These are phyloP conservation scores for Myiothlypis chrysogaster DNA, from an alignment of 2,797 vertebrate genomes.

Conservation along the genomic window DNA sequence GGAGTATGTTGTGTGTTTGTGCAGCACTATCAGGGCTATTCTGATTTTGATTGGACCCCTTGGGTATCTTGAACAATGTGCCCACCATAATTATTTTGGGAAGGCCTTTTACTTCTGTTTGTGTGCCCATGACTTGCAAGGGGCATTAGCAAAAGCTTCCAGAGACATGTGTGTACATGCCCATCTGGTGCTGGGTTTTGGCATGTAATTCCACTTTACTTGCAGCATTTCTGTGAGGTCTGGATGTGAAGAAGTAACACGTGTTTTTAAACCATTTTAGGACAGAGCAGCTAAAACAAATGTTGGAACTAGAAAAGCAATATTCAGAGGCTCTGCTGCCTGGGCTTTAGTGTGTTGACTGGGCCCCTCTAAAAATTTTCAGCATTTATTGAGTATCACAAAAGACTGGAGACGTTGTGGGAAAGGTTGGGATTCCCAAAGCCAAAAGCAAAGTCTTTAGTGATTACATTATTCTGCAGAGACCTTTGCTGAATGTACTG, in stretches of 20 bases:
- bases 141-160: not conserved
- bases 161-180: not conserved
- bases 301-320: not conserved
- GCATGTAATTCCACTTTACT: not conserved
- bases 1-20: not conserved
- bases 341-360: not conserved
- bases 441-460: not conserved
- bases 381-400: not conserved
- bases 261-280: not conserved
- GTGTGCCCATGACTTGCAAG: not conserved
- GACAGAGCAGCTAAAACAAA: not conserved
- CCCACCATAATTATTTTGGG: not conserved
- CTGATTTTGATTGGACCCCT: not conserved
- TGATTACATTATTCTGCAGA: not conserved
- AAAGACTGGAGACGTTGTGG: not conserved
- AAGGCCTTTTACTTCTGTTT: not conserved
- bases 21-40: not conserved
- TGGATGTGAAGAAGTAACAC: not conserved
- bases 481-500: not conserved
- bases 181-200: not conserved
- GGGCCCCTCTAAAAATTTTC: not conserved
- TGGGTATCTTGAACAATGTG: not conserved
- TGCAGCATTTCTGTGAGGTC: not conserved
- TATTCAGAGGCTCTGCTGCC: not conserved
- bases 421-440: not conserved